Evolutionary conservation across 2,797 vertebrate genomes (phyloP).

Genomic region (Rhincodon typus): DNA sequence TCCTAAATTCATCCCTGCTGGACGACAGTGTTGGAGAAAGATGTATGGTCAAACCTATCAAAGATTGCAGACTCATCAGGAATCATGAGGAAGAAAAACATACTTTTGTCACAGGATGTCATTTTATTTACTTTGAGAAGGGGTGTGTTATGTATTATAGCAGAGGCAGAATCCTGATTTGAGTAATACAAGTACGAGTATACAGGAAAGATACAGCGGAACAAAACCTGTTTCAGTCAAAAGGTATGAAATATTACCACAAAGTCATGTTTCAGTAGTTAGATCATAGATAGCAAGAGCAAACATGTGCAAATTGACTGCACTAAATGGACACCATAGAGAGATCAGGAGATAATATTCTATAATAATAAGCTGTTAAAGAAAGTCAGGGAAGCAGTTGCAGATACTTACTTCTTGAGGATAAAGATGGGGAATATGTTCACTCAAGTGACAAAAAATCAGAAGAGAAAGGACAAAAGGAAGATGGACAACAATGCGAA

Average conservation of each 20-base stretch:
- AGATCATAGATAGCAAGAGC: not conserved
- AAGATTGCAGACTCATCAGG: not conserved
- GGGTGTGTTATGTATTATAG: not conserved
- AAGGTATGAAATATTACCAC: not conserved
- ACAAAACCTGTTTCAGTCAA: not conserved
- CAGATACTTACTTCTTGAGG: not conserved
- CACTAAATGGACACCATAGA: not conserved
- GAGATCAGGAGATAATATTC: not conserved
- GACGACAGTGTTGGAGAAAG: too few relatives aligned
- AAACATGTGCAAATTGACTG: not conserved
- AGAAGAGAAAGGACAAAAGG: not conserved
- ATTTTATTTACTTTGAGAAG: not conserved
- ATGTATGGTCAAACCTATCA: not conserved
- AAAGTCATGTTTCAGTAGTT: not conserved
- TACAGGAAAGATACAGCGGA: not conserved
- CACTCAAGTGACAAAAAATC: not conserved
- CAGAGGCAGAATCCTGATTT: not conserved
- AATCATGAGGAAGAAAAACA: not conserved
- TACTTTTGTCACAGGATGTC: not conserved
- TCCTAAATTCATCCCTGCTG: too few relatives aligned
- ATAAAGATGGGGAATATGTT: not conserved
- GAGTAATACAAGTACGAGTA: not conserved
- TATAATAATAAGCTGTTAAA: not conserved
- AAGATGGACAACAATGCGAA: not conserved
- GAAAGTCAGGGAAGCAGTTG: not conserved